Base-by-base conservation (phyloP, 1,140 invertebrate genomes). In the Anastrepha ludens region DNA sequence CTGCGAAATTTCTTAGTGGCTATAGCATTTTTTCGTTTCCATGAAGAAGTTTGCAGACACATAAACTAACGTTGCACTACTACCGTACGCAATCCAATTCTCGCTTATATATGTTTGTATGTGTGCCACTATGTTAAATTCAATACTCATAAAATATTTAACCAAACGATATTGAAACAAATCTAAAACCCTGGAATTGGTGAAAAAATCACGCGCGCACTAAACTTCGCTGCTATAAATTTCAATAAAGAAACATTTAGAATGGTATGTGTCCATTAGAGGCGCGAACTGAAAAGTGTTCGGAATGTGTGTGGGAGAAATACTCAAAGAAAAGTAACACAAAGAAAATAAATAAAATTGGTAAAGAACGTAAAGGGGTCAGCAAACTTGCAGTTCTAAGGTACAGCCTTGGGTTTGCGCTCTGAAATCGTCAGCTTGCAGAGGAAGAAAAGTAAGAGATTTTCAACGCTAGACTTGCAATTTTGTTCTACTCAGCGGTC, bases 171-270 rank as follows among this genome's bases (percentile, higher is more conserved):
- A 62, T 62, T 3, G 60, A 15, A 17, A 62, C 60, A 62, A 62
- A 17, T 62, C 60, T 13, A 62, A 74, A 74, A 74, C 29, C 44
- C 44, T 4, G 15, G 13, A 74, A 74, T 44, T 47, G 13, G 44
- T 74, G 41, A 41, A 44, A 74, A 74, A 41, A 74, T 74, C 67
- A 74, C 67, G 39, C 60, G 60, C 4, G n/a, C 9, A 17, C 39
- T 47, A 15, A 81, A 81, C n/a, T 81, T 81, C 47, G 47, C n/a
- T 8, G 47, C 74, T 20, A 81, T 81, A 81, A 81, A 81, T 81
- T 81, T 55, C 74, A 81, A 81, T 81, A 81, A 81, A 81, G 74
- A 55, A 81, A 3, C 41, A 81, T 81, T 81, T 81, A 50, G 74
- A 81, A 29, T 67, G n/a, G 29, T 62, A n/a, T 20, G 20, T 20